These are phyloP conservation scores for Antheraea assamensis DNA, from an alignment of 2,888 invertebrate genomes.

Conservation along the genomic window DNA sequence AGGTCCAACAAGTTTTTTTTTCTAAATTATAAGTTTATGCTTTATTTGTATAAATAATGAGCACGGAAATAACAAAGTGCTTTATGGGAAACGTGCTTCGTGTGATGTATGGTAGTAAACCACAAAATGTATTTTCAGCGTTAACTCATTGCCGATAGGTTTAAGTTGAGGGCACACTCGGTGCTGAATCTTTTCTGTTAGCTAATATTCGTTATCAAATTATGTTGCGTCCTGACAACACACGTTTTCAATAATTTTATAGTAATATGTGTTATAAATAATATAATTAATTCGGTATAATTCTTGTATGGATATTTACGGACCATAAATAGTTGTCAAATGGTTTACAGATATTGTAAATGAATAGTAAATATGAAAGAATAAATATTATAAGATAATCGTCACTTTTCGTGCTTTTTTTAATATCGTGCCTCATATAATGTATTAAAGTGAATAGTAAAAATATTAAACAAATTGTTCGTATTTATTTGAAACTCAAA, in stretches of 20 bases:
- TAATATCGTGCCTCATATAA: too few species aligned
- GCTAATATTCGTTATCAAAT: not conserved
- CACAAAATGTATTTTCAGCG: not conserved
- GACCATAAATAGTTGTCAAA: too few species aligned
- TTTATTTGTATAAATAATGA: slow-evolving; percentile 2
- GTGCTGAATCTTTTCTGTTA: not conserved
- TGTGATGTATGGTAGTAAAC: not conserved
- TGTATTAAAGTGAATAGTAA: too few species aligned
- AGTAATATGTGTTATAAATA: not conserved
- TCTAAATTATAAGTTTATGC: not conserved
- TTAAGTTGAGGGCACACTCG: slow-evolving; percentile 3
- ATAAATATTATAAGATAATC: too few species aligned
- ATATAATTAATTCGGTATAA: not conserved
- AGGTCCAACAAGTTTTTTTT: not conserved
- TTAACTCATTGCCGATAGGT: not conserved
- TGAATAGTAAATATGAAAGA: too few species aligned
- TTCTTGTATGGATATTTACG: too few species aligned
- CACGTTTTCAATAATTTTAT: too few species aligned
- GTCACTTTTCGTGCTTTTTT: too few species aligned
- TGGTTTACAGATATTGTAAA: too few species aligned
- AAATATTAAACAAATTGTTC: too few species aligned
- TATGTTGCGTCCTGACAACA: not conserved
- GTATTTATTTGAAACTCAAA: too few species aligned
- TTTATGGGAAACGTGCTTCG: not conserved
- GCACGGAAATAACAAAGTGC: not conserved